Conservation (phyloP, 2,888 invertebrate species). For the Hofmannophila pseudospretella region DNA sequence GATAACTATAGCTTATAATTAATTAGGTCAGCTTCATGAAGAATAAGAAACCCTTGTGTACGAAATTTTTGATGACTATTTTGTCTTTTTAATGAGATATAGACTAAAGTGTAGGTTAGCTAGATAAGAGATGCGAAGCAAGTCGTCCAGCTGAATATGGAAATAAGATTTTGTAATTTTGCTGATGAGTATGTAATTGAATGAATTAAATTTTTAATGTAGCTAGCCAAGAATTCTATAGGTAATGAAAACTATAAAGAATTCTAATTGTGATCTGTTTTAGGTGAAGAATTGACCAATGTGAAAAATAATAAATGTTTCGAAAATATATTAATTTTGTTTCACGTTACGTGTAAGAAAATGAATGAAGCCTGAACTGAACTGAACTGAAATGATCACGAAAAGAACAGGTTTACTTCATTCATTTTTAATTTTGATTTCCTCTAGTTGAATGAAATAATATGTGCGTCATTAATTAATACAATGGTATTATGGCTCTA, state of each 20-base stretch:
- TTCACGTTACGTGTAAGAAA: slow-evolving; percentile 33
- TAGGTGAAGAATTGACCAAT: slow-evolving; percentile 63
- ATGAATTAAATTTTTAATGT: slow-evolving; percentile 30
- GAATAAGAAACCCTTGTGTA: slow-evolving; percentile 57
- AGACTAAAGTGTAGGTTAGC: slow-evolving; percentile 23
- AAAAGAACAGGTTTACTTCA: slow-evolving; percentile 22
- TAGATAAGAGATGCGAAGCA: slow-evolving; percentile 24
- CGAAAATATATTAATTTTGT: slow-evolving; percentile 44
- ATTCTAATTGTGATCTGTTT: slow-evolving; percentile 63
- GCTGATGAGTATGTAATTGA: slow-evolving; percentile 15
- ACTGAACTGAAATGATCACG: too few relatives aligned
- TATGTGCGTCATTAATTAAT: neutral
- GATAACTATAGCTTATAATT: slow-evolving; percentile 25
- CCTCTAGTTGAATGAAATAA: slow-evolving; percentile 11
- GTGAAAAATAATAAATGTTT: slow-evolving; percentile 73
- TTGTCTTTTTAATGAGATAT: slow-evolving; percentile 51
- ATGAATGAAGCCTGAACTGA: slow-evolving; percentile 32
- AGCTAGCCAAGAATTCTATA: slow-evolving; percentile 36
- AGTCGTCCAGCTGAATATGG: slow-evolving; percentile 49
- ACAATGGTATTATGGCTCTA: neutral
- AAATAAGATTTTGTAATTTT: slow-evolving; percentile 29
- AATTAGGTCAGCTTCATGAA: slow-evolving; percentile 29
- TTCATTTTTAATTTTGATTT: slow-evolving; percentile 26
- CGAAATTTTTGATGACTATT: slow-evolving; percentile 68
- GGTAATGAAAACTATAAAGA: slow-evolving; percentile 21